These are phyloP conservation scores for Andrena dorsata DNA, from an alignment of 2,888 invertebrate genomes.

Conservation along the genomic window DNA sequence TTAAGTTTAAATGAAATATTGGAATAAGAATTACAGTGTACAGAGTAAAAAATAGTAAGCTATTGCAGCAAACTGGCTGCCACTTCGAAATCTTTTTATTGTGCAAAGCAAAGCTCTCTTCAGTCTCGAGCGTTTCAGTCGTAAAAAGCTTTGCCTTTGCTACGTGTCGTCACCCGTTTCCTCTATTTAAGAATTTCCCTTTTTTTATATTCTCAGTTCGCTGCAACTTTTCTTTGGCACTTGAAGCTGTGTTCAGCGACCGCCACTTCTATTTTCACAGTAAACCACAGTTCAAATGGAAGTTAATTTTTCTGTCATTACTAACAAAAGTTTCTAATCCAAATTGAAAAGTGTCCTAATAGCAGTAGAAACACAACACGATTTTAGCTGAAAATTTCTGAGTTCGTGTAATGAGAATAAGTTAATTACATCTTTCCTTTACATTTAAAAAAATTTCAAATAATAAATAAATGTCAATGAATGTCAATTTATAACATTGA, in stretches of 20 bases:
- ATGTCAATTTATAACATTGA: too few species aligned
- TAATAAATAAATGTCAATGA: too few species aligned
- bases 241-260: neutral
- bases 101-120: constrained; percentile 1
- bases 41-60: neutral
- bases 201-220: neutral
- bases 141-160: neutral
- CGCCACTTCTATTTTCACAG: neutral
- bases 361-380: too few species aligned
- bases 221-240: neutral
- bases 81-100: neutral
- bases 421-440: too few species aligned
- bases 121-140: neutral
- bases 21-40: neutral
- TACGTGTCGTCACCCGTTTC: neutral
- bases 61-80: neutral
- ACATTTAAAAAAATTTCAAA: too few species aligned
- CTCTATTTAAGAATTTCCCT: neutral
- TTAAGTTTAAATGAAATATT: neutral
- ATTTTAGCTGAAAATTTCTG: too few species aligned
- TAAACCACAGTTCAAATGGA: too few species aligned
- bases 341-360: too few species aligned
- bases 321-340: too few species aligned
- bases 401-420: too few species aligned
- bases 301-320: neutral